Evolutionary conservation across 2,797 vertebrate species (phyloP).

Genomic region (Stomatorhinus walkeri): DNA sequence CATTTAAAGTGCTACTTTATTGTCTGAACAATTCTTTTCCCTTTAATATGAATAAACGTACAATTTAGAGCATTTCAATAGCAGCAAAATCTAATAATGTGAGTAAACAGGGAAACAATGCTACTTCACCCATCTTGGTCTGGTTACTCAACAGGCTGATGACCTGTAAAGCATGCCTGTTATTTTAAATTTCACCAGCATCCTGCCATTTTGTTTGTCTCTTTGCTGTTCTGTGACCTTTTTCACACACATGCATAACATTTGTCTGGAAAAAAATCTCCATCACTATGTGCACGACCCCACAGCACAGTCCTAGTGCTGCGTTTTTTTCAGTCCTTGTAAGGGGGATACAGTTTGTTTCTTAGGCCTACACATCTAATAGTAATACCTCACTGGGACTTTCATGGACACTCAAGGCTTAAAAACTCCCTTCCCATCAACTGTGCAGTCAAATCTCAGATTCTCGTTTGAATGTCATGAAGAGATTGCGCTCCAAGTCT

Average conservation of each 20-base stretch:
- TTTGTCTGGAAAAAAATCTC: slow-evolving; percentile 4
- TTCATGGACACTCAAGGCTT: slow-evolving; percentile 34
- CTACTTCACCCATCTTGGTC: slow-evolving; percentile 28
- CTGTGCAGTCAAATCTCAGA: slow-evolving; percentile 77
- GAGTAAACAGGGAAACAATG: slow-evolving; percentile 21
- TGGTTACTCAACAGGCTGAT: slow-evolving; percentile 25
- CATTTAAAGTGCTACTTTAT: slow-evolving; percentile 21
- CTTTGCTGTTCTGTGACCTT: slow-evolving; percentile 12
- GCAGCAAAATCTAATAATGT: slow-evolving; percentile 22
- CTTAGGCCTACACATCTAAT: slow-evolving; percentile 17
- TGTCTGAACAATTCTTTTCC: neutral
- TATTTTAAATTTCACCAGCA: slow-evolving; percentile 5
- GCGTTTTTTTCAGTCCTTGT: slow-evolving; percentile 28
- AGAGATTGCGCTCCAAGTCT: slow-evolving; percentile 72
- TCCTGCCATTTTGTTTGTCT: neutral
- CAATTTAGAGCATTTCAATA: slow-evolving; percentile 14
- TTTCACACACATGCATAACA: slow-evolving; percentile 21
- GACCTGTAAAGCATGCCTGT: slow-evolving; percentile 10
- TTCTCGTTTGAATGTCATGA: slow-evolving; percentile 76
- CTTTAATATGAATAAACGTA: slow-evolving; percentile 12
- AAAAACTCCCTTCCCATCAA: slow-evolving; percentile 38
- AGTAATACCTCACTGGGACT: slow-evolving; percentile 60
- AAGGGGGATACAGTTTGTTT: neutral
- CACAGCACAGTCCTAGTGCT: slow-evolving; percentile 27
- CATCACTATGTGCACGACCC: slow-evolving; percentile 4